Evolutionary conservation across 2,113 vertebrate genomes (phyloP).

Genomic region (Hystrix brachyura): DNA sequence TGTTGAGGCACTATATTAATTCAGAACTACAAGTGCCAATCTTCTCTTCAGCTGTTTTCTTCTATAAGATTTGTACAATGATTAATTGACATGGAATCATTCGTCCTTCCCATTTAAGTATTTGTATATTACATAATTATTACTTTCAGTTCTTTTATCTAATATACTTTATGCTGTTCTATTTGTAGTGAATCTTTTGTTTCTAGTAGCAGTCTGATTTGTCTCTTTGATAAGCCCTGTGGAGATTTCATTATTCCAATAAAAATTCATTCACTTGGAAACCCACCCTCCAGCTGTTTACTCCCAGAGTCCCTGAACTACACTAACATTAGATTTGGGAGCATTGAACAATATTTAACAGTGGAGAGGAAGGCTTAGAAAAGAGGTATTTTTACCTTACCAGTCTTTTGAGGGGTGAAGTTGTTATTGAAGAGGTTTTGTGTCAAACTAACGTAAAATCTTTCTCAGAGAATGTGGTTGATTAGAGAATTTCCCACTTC

Average conservation of each 20-base stretch:
- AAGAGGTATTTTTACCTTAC: constrained; percentile 79
- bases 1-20: constrained; percentile 91
- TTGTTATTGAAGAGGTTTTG: constrained; percentile 68
- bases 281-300: constrained; percentile 91
- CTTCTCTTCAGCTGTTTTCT: constrained; percentile 76
- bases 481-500: constrained; percentile 53
- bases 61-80: constrained; percentile 73
- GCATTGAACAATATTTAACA: constrained; percentile 86
- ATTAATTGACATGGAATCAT: constrained; percentile 50
- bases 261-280: constrained; percentile 92
- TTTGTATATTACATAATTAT: neutral
- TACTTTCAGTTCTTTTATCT: constrained; percentile 58
- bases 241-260: constrained; percentile 92
- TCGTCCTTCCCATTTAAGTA: constrained; percentile 5
- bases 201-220: constrained; percentile 89
- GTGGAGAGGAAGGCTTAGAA: constrained; percentile 79
- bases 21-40: constrained; percentile 85
- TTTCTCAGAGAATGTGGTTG: constrained; percentile 66
- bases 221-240: constrained; percentile 90
- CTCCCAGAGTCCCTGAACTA: constrained; percentile 89
- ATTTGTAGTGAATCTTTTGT: constrained; percentile 87
- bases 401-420: constrained; percentile 57
- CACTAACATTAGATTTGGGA: constrained; percentile 86
- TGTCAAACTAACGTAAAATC: constrained; percentile 59
- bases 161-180: constrained; percentile 77